phyloP scores from a whole-genome alignment of 23 tunicate genomes.

The Styela clava region DNA sequence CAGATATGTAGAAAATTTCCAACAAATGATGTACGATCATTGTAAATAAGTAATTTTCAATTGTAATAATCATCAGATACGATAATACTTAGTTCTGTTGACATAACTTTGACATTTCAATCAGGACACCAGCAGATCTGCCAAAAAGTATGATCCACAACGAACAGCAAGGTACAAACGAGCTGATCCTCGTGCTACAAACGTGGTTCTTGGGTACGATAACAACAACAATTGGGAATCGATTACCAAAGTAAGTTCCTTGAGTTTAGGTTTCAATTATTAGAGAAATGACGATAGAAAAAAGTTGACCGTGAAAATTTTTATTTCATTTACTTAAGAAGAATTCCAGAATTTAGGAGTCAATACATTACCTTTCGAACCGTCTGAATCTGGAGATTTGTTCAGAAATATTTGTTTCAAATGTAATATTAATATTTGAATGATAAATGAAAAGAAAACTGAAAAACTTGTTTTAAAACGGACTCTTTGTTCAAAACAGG shows the following conservation, averaged over 20 bases:
- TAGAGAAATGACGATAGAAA: neutral
- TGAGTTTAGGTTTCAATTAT: too few relatives aligned
- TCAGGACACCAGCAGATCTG: conserved; percentile 89
- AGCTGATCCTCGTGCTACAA: conserved; percentile 68
- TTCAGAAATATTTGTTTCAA: too few relatives aligned
- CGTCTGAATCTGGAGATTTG: too few relatives aligned
- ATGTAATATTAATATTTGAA: too few relatives aligned
- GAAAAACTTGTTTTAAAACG: too few relatives aligned
- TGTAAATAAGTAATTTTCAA: neutral
- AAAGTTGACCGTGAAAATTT: neutral
- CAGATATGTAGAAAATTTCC: too few relatives aligned
- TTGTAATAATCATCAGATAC: neutral
- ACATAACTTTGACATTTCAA: neutral
- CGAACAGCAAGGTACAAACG: conserved; percentile 74
- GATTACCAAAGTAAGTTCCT: conserved; percentile 51
- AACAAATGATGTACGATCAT: neutral
- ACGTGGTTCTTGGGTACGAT: conserved; percentile 60
- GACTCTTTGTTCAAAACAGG: too few relatives aligned
- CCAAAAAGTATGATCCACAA: conserved; percentile 66
- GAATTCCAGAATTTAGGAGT: too few relatives aligned
- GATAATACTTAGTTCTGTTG: too few relatives aligned
- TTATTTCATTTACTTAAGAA: neutral
- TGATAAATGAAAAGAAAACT: too few relatives aligned
- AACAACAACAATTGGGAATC: conserved; percentile 61
- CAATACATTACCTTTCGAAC: too few relatives aligned